Conservation (phyloP, 2,797 vertebrate genomes). For the Melopsittacus undulatus region DNA sequence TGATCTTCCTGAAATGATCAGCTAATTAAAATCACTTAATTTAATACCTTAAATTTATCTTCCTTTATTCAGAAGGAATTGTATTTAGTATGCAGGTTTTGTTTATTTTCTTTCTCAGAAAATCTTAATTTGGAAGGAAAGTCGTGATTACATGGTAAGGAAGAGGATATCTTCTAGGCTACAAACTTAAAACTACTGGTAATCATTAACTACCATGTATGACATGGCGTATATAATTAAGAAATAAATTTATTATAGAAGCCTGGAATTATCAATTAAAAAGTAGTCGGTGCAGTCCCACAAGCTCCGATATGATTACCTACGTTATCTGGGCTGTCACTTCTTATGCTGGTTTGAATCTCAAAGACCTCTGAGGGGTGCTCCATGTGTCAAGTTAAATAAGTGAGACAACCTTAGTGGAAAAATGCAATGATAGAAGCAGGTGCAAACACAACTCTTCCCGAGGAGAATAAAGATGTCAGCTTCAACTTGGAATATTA, state of each 20-base stretch:
- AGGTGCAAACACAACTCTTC: constrained; percentile 5
- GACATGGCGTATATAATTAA: constrained; percentile 70
- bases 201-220: constrained; percentile 56
- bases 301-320: constrained; percentile 85
- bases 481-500: not conserved
- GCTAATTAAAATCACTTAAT: constrained; percentile 77
- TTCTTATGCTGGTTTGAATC: constrained; percentile 83
- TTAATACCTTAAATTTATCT: constrained; percentile 70
- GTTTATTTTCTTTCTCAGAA: constrained; percentile 69
- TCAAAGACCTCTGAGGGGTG: constrained; percentile 81
- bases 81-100: constrained; percentile 55
- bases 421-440: constrained; percentile 70
- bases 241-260: constrained; percentile 78
- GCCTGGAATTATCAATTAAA: constrained; percentile 87
- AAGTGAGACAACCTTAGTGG: constrained; percentile 78
- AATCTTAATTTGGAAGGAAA: constrained; percentile 50
- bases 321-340: constrained; percentile 86
- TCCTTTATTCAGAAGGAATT: constrained; percentile 70
- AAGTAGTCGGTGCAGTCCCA: constrained; percentile 80
- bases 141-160: constrained; percentile 38
- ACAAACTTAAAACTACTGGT: constrained; percentile 63
- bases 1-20: constrained; percentile 73
- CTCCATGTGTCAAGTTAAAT: constrained; percentile 84
- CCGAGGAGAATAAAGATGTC: constrained; percentile 24
- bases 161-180: constrained; percentile 49